These are phyloP conservation scores for Mimachlamys varia DNA, from an alignment of 2,888 invertebrate genomes.

Conservation along the genomic window DNA sequence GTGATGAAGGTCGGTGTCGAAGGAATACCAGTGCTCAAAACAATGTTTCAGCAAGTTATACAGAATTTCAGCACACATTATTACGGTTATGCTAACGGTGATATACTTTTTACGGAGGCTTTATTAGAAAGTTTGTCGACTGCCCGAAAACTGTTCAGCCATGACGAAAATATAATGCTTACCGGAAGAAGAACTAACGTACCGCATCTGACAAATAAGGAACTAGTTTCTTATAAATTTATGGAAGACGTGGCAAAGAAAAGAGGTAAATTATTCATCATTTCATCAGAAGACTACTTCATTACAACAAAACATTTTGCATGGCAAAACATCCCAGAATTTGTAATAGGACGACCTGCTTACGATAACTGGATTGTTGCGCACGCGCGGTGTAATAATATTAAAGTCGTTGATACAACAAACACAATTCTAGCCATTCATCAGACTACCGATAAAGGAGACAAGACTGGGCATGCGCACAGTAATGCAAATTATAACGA, in stretches of 20 bases:
- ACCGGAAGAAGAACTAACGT: conserved; percentile 53
- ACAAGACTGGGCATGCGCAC: conserved; percentile 47
- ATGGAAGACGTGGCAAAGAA: conserved; percentile 38
- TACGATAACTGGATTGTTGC: conserved; percentile 55
- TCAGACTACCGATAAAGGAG: conserved; percentile 51
- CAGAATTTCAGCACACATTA: conserved; percentile 43
- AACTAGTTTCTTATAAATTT: conserved; percentile 47
- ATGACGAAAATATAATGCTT: conserved; percentile 41
- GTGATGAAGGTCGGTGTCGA: conserved; percentile 42
- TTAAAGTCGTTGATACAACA: conserved; percentile 48
- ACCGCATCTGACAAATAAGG: conserved; percentile 43
- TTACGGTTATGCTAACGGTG: conserved; percentile 48
- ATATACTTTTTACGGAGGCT: conserved; percentile 46
- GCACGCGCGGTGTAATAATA: conserved; percentile 46
- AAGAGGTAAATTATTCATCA: conserved; percentile 47
- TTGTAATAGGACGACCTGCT: conserved; percentile 52
- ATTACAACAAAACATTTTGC: conserved; percentile 49
- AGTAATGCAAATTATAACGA: conserved; percentile 49
- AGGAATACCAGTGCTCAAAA: conserved; percentile 46
- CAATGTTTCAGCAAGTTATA: conserved; percentile 44
- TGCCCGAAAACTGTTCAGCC: conserved; percentile 34
- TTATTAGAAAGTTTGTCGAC: conserved; percentile 42
- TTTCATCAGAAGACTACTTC: conserved; percentile 51
- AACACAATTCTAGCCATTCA: conserved; percentile 49
- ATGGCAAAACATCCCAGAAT: conserved; percentile 48